phyloP scores from a whole-genome alignment of 1,140 invertebrate genomes.

The Cheumatopsyche charites region DNA sequence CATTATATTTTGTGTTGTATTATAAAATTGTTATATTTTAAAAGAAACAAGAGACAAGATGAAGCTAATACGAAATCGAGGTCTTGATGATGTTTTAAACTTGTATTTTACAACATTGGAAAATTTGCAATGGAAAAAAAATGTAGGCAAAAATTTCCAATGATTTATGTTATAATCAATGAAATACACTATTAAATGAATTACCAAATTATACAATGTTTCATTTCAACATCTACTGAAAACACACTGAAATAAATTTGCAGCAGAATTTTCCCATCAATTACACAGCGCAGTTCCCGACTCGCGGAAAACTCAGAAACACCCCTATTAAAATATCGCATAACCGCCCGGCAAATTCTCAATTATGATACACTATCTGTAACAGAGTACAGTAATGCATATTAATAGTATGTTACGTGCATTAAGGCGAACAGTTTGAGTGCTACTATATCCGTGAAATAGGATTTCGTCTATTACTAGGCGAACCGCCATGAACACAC shows the following conservation, averaged over 20 bases:
- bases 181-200: conserved; percentile 32
- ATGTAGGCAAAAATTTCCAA: conserved; percentile 32
- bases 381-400: conserved; percentile 22
- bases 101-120: conserved; percentile 30
- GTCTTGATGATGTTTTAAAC: conserved; percentile 22
- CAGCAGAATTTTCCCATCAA: not conserved
- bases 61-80: not conserved
- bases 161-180: conserved; percentile 36
- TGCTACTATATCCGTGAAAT: conserved; percentile 31
- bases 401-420: conserved; percentile 27
- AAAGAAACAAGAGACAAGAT: not conserved
- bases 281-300: not conserved
- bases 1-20: conserved; percentile 32
- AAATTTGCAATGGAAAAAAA: conserved; percentile 21
- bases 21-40: conserved; percentile 36
- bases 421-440: conserved; percentile 27
- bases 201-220: not conserved
- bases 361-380: conserved; percentile 1
- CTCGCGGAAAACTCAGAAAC: not conserved
- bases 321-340: not conserved
- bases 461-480: conserved; percentile 29
- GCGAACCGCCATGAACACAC: not conserved
- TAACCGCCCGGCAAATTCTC: not conserved
- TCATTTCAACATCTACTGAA: not conserved
- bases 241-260: too few species aligned